Percentiles rank a stretch among this genome's conserved stretches.
These are phyloP conservation scores for Pterocles orientalis DNA, from an alignment of 2,113 vertebrate genomes.

Conservation along the genomic window DNA sequence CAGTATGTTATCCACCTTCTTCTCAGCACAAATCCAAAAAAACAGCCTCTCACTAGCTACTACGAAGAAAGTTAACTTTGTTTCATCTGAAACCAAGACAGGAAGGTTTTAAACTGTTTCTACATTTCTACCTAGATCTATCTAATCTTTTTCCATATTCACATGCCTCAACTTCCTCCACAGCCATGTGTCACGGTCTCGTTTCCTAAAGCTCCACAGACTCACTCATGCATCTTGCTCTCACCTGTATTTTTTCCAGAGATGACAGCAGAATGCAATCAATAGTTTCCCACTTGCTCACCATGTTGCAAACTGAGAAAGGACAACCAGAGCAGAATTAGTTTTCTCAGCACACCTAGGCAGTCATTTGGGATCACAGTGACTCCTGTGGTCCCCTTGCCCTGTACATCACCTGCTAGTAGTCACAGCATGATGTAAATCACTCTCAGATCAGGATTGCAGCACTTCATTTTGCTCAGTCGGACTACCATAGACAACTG, in stretches of 20 bases:
- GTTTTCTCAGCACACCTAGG: not conserved
- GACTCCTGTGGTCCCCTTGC: not conserved
- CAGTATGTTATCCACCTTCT: too few relatives aligned
- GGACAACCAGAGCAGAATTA: not conserved
- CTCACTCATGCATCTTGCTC: not conserved
- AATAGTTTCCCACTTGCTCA: not conserved
- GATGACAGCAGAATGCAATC: not conserved
- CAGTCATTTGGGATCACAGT: not conserved
- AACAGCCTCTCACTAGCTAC: too few relatives aligned
- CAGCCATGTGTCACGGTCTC: not conserved
- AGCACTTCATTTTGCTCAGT: not conserved
- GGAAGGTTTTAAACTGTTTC: not conserved
- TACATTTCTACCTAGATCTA: not conserved
- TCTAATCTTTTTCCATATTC: not conserved
- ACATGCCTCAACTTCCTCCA: not conserved
- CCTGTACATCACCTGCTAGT: not conserved
- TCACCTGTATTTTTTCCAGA: not conserved
- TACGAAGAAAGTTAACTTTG: too few relatives aligned
- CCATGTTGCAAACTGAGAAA: not conserved
- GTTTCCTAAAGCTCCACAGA: not conserved
- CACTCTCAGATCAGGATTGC: not conserved
- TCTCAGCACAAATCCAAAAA: too few relatives aligned
- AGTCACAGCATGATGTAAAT: fast-evolving
- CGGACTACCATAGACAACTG: not conserved
- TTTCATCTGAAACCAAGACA: too few relatives aligned